Evolutionary conservation across 2,888 invertebrate species (phyloP), one percentile per base, ranked within the genome.

Genomic region (Marronus borbonicus): DNA sequence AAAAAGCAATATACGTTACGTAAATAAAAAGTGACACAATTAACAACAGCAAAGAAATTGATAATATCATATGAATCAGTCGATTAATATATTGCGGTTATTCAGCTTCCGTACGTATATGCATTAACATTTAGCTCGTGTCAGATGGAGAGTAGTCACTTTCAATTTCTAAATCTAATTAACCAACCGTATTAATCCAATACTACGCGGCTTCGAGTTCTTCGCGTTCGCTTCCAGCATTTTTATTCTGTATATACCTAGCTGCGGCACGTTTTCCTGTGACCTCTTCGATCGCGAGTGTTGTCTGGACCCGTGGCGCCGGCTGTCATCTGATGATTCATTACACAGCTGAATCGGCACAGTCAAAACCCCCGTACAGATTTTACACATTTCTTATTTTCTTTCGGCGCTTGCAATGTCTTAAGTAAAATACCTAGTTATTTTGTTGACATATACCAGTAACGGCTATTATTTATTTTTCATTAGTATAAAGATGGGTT

Each of bases 291-390:
- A 49, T 55, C 55, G 70, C 70, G 39, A 55, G 28, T n/a, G 70
- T 39, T 70, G 72, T 72, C 58, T 58, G 72, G 36, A 58, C 39
- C 58, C 14, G n/a, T 72, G 72, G 72, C 72, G 72, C 72, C 72
- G 60, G 17, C 58, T 36, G 58, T 72, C 60, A 72, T 72, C 60
- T 72, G 58, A 72, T 60, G 72, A 72, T 52, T 72, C 72, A 72
- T 72, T 72, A 44, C 72, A 60, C 39, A 28, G 28, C 69, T 44
- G 14, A 69, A 72, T 39, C 72, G 36, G 55, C 60, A 31, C 24
- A 39, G 36, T 17, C 58, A 39, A 72, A 72, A 58, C 58, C 60
- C 20, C 58, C 17, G 50, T 50, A 20, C 49, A 49, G 17, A 66
- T 66, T 44, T 44, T 44, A 44, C 44, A 12, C 44, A 44, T 44